Evolutionary conservation across 2,888 invertebrate species (phyloP), one percentile per base, ranked within the genome.

Genomic region (Agrochola circellaris): DNA sequence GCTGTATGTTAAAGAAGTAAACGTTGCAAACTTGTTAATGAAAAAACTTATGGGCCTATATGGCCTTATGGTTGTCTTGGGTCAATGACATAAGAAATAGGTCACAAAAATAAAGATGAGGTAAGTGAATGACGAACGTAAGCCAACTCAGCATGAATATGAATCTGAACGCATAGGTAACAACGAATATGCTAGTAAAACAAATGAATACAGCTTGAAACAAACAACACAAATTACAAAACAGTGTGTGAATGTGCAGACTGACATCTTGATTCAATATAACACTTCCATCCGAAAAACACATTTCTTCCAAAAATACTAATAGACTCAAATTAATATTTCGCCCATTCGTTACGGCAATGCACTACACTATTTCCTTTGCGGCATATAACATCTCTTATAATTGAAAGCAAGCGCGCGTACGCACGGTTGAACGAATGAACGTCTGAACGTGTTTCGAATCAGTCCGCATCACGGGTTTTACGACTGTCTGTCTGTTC

Each of bases 401-500:
- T 95, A 96, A 96, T 95, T 95, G 94, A 95, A 95, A 93, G 92
- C 95, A 94, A 93, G 90, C 91, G 92, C 91, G 91, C 88, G 87
- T 90, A 93, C 91, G 93, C 92, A 91, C 89, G 90, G 91, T 87
- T 93, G 91, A 91, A 90, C 90, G 89, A 91, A 86, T 93, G 91
- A 90, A 90, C 90, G 87, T 88, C 92, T 90, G 90, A 96, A 96
- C 94, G 94, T 96, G 96, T 94, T 94, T 94, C 92, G 93, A 96
- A 96, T 96, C 96, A 96, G 91, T 88, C 88, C 90, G 78, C 93
- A 92, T 93, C 91, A 92, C 82, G 85, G 91, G 92, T 93, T 96
- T 96, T 95, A 96, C 93, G 96, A 96, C 94, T 95, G 95, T 92
- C 93, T 94, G 93, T 93, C 93, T 93, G 92, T 92, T 90, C 81